A percentile compares a stretch with the other conserved stretches of the same genome.
Conservation (phyloP, 30 jellyfish, hydroid and myxozoan genomes). For the Pelagia noctiluca region DNA sequence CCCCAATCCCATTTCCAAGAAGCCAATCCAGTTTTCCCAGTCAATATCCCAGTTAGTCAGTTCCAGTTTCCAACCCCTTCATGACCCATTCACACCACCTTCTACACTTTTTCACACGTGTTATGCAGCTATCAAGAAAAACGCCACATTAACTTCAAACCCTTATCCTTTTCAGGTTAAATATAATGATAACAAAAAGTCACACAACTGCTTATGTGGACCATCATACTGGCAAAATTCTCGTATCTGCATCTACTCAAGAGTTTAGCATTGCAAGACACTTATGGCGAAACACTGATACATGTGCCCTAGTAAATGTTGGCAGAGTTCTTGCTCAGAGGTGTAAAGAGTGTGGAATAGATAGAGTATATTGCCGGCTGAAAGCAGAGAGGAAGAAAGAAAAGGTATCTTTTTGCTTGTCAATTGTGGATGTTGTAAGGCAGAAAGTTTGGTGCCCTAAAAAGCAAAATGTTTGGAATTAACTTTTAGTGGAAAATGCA, state of each 20-base stretch:
- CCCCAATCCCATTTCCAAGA: too few relatives aligned
- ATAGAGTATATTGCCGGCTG: conserved; percentile 79
- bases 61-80: too few relatives aligned
- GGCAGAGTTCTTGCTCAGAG: conserved; percentile 87
- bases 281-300: conserved; percentile 86
- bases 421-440: not conserved
- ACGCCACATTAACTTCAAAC: too few relatives aligned
- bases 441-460: not conserved
- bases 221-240: conserved; percentile 76
- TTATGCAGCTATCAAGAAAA: too few relatives aligned
- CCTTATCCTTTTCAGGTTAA: conserved; percentile 38
- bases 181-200: conserved; percentile 64
- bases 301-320: conserved; percentile 75
- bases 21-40: too few relatives aligned
- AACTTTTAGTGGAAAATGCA: not conserved
- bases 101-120: too few relatives aligned
- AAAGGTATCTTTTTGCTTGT: conserved; percentile 37
- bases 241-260: conserved; percentile 87
- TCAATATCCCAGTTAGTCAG: too few relatives aligned
- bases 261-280: conserved; percentile 81
- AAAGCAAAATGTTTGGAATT: not conserved
- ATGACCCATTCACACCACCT: too few relatives aligned
- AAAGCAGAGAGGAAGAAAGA: conserved; percentile 51
- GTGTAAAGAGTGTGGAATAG: conserved; percentile 81
- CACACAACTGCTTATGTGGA: conserved; percentile 89